Percentiles rank a stretch among this genome's conserved stretches.
phyloP scores from a whole-genome alignment of 1,140 invertebrate genomes.

The Contarinia nasturtii region DNA sequence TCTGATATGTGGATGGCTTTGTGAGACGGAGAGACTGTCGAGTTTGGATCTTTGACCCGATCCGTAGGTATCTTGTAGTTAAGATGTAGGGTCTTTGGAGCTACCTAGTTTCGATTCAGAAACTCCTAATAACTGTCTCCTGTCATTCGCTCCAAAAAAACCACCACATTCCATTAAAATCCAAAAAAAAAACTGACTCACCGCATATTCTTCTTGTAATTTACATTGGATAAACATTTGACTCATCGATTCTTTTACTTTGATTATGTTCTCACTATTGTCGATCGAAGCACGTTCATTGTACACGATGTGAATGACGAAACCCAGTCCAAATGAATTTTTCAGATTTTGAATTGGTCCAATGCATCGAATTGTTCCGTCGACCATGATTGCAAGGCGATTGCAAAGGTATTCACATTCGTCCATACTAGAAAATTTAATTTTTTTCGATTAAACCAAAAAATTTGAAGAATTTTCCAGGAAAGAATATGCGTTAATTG shows the following conservation, averaged over 20 bases:
- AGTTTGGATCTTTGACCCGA: no score
- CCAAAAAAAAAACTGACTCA: constrained; percentile 4
- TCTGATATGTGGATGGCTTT: no score
- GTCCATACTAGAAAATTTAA: constrained; percentile 48
- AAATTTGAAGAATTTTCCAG: neutral
- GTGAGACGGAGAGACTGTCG: no score
- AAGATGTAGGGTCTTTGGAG: no score
- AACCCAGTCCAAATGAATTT: constrained; percentile 24
- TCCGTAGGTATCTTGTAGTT: no score
- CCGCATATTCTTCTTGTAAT: constrained; percentile 6
- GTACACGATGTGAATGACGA: constrained; percentile 24
- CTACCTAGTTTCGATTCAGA: no score
- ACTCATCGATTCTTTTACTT: constrained; percentile 6
- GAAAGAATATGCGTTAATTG: neutral
- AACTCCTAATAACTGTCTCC: neutral
- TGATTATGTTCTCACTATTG: constrained; percentile 1
- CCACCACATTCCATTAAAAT: constrained; percentile 12
- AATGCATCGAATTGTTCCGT: constrained; percentile 39
- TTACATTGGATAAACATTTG: constrained; percentile 12
- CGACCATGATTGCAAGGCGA: constrained; percentile 64
- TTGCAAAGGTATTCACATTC: constrained; percentile 66
- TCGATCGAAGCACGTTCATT: constrained; percentile 10
- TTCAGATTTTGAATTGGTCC: constrained; percentile 28
- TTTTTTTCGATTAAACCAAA: neutral
- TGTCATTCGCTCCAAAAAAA: constrained; percentile 8